phyloP scores from a whole-genome alignment of 2,888 invertebrate genomes.

The Tanypteryx hageni region DNA sequence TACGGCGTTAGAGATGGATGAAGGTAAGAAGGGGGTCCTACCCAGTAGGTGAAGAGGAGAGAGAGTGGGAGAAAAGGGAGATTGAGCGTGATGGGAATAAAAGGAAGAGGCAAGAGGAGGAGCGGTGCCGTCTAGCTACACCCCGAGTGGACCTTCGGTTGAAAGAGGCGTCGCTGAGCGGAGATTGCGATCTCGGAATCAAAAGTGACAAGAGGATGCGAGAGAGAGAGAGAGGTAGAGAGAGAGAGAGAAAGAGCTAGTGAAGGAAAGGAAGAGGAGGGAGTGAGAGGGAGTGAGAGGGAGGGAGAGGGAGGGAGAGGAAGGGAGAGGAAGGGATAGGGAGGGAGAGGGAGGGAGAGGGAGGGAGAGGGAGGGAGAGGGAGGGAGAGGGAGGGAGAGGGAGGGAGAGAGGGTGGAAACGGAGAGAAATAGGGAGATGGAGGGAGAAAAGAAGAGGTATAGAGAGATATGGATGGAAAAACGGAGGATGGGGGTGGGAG shows the following conservation, averaged over 20 bases:
- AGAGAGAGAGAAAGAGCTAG: background rate
- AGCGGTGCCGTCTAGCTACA: slow-evolving; percentile 37
- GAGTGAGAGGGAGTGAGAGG: background rate
- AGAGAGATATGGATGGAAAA: background rate
- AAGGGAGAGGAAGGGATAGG: background rate
- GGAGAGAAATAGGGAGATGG: no score
- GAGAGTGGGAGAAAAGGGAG: slow-evolving; percentile 26
- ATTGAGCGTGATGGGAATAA: background rate
- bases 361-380: background rate
- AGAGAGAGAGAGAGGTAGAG: background rate
- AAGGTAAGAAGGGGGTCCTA: slow-evolving; percentile 7
- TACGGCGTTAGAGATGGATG: background rate
- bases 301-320: no score
- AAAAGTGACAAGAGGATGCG: slow-evolving; percentile 49
- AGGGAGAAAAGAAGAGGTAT: no score
- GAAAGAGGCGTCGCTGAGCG: slow-evolving; percentile 55
- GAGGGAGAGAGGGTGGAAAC: no score
- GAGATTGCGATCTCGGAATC: slow-evolving; percentile 56
- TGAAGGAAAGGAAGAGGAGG: background rate
- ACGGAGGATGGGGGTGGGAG: background rate
- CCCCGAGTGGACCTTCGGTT: slow-evolving; percentile 40
- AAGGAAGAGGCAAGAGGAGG: background rate
- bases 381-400: background rate
- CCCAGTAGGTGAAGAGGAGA: background rate
- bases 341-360: background rate